These are phyloP conservation scores for Tachuris rubrigastra DNA, from an alignment of 2,113 vertebrate genomes.

Conservation along the genomic window DNA sequence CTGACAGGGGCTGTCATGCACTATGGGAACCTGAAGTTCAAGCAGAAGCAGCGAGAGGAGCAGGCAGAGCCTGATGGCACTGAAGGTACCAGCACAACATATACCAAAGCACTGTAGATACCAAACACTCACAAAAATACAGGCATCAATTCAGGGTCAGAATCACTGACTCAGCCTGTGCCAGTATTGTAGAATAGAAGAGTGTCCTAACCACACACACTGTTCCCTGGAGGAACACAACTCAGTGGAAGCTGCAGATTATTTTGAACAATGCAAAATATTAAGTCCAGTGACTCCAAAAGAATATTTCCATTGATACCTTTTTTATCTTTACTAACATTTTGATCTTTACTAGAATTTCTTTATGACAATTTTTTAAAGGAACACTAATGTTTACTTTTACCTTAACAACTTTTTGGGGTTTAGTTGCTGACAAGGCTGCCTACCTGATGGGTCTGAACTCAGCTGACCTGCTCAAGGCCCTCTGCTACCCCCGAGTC, in stretches of 20 bases:
- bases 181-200: background rate
- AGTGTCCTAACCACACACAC: background rate
- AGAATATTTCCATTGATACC: rapidly evolving
- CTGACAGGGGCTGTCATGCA: constrained; percentile 84
- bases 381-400: background rate
- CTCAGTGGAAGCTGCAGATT: background rate
- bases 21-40: constrained; percentile 86
- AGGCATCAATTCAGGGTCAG: background rate
- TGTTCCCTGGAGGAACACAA: background rate
- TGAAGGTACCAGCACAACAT: constrained; percentile 52
- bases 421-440: constrained; percentile 41
- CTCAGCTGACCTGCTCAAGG: constrained; percentile 2
- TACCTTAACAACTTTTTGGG: background rate
- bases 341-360: background rate
- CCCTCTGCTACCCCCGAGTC: background rate
- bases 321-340: background rate
- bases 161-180: background rate
- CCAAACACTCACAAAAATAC: background rate
- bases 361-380: background rate
- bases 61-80: constrained; percentile 82
- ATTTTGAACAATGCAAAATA: background rate
- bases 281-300: background rate
- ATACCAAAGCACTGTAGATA: too few species aligned
- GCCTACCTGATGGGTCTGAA: constrained; percentile 27
- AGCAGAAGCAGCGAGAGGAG: constrained; percentile 86